Base-by-base conservation (phyloP, 1,140 invertebrate species). In the Plectrocnemia conspersa region DNA sequence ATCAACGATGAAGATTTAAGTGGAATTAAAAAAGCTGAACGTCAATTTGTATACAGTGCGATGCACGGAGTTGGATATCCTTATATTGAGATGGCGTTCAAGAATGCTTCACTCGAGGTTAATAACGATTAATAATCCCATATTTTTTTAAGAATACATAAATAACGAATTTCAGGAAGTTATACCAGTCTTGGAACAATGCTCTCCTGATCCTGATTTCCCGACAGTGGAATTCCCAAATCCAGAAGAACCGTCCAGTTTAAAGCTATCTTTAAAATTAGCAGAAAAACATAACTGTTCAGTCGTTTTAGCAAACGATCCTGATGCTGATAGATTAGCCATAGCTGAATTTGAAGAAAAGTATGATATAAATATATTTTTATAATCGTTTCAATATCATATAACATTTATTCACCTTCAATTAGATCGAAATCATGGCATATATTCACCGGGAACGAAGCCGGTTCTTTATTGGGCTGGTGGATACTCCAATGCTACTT, bases 171-270 rank as follows among this genome's bases (percentile, higher is more conserved):
- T n/a, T 13, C 29, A 60, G 55, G 40, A 52, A 46, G 42, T 59
- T 13, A 67, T 64, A 15, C 57, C 87, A 15, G 95, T 98, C 0
- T 68, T 76, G 49, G 83, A 93, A 61, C 90, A 98, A 76, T 82
- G 86, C 59, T 76, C 90, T 54, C 90, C 96, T 0, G 85, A 99
- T 77, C 96, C 96, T 0, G 91, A 98, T 57, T 99, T 99, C 75
- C 85, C 95, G 0, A 98, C 95, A 0, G 95, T 99, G 0, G 84
- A 83, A 64, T 98, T 95, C 76, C 97, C 97, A 0, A 99, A 99
- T 77, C 97, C 97, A 1, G 97, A 99, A 72, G 97, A 99, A 75
- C 89, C 90, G 66, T 88, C 88, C 65, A 89, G 93, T 41, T 68
- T 99, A 48, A 79, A 89, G 66, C 75, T 97, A 15, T 85, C 95